Evolutionary conservation across 1,140 invertebrate genomes (phyloP), one percentile per base, ranked within the genome.

Genomic region (Dreissena rostriformis): DNA sequence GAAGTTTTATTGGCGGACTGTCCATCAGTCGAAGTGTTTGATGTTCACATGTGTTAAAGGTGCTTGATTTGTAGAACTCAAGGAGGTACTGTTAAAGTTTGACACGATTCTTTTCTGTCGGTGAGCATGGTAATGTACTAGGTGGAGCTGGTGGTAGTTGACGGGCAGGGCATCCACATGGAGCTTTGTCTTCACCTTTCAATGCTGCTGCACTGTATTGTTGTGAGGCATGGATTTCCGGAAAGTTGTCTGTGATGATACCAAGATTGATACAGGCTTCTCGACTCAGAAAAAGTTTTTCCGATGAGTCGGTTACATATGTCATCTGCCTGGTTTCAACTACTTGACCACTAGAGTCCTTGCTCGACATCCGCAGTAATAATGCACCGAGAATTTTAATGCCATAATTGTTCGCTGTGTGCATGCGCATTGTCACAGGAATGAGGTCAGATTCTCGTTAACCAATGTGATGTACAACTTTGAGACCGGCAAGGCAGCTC

Each of bases 31-130:
- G 86, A 0, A 86, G 76, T n/a, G n/a, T n/a, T n/a, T n/a, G n/a
- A n/a, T n/a, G n/a, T n/a, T n/a, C n/a, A n/a, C n/a, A n/a, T n/a
- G 0, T 79, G 57, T 29, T 87, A 86, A 22, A 88, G 88, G 88
- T 86, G 73, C 78, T 85, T 12, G 85, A 77, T 17, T 52, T 73
- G 70, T 87, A 87, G 57, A 80, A 65, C 2, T 88, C 55, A 10
- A 88, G 63, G n/a, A n/a, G n/a, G n/a, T n/a, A n/a, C n/a, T n/a
- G n/a, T n/a, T n/a, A n/a, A n/a, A n/a, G n/a, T n/a, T 0, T 85
- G 65, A 24, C 28, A 87, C 65, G n/a, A 22, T 85, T 82, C 5
- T 82, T 78, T 12, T 76, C 84, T 15, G 81, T 84, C 10, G 82
- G 63, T 15, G 61, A 49, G 61, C 65, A 87, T 4, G 85, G 83